Evolutionary conservation across 2,797 vertebrate species (phyloP).

Genomic region (Sebastiscus albofasciatus): DNA sequence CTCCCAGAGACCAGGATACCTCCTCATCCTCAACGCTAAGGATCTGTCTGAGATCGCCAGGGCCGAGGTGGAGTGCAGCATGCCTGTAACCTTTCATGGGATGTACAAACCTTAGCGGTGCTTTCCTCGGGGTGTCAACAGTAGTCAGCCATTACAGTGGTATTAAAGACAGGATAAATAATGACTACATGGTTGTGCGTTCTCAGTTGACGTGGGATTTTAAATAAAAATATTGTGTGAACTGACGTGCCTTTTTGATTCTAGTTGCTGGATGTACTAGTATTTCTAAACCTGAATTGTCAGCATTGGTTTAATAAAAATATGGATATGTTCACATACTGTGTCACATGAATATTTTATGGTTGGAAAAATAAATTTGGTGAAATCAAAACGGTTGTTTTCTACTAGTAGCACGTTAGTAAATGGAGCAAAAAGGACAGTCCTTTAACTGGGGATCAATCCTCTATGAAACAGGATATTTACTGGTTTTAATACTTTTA

Average conservation of each 20-base stretch:
- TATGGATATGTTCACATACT: conserved; percentile 30
- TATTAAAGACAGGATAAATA: conserved; percentile 8
- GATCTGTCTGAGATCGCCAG: conserved; percentile 95
- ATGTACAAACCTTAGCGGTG: conserved; percentile 85
- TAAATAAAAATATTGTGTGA: neutral
- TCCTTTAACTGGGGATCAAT: neutral
- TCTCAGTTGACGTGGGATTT: neutral
- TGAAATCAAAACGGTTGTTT: neutral
- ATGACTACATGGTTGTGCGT: conserved; percentile 6
- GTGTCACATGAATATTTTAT: conserved; percentile 18
- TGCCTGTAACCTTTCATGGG: conserved; percentile 97
- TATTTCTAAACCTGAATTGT: neutral
- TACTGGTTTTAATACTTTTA: neutral
- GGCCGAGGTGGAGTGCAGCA: conserved; percentile 92
- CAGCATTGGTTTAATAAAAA: neutral
- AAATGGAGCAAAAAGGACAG: neutral
- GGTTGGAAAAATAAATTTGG: conserved; percentile 37
- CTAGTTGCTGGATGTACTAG: neutral
- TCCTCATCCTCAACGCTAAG: conserved; percentile 94
- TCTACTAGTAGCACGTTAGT: neutral
- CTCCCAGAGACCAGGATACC: conserved; percentile 90
- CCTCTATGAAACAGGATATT: neutral
- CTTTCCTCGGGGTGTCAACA: neutral
- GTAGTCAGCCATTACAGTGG: neutral
- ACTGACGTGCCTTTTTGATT: neutral